Base-by-base conservation (phyloP, 2,113 vertebrate species). In the Ptilonorhynchus violaceus region DNA sequence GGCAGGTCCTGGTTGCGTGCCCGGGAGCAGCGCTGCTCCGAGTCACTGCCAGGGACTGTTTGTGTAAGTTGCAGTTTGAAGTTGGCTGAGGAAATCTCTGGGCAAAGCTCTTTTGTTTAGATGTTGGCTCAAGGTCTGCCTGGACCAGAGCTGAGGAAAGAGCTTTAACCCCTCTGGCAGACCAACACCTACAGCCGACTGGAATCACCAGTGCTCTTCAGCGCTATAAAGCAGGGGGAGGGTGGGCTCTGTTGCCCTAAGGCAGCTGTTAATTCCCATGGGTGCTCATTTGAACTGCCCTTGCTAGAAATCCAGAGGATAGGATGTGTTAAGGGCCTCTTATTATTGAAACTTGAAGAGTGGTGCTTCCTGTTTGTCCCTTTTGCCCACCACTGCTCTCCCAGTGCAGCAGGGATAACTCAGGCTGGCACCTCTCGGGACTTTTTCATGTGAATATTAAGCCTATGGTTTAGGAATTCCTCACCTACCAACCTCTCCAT, bases 51-150 rank as follows among this genome's bases (percentile, higher is more conserved):
- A 9, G 69, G 55, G 74, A 42, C 60, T 49, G 49, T 39, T 56
- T 66, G 69, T 83, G 52, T 50, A 13, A 95, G 56, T 3, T 60
- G n/a, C 53, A 78, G 60, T 35, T 13, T 50, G 53, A 88, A 84
- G 50, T 0, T 53, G 80, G 55, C 64, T 53, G 84, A 81, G 60
- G 73, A 30, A 67, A 93, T 53, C 52, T 79, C n/a, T 8, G 80
- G 56, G 74, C 56, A 72, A 85, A 94, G 39, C 30, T 33, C 77
- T 49, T 89, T 77, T 81, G 47, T 84, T 81, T 33, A 58, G 33
- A 11, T 41, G 37, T 37, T 83, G 79, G 62, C 73, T 85, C 53
- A 18, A 68, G 67, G 58, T 86, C 67, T 88, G 75, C 78, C 59
- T 93, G 58, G 33, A 39, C 6, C 2, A 2, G 56, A 85, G 53